These are phyloP conservation scores for Sparus aurata DNA, from an alignment of 2,797 vertebrate genomes.

Conservation along the genomic window DNA sequence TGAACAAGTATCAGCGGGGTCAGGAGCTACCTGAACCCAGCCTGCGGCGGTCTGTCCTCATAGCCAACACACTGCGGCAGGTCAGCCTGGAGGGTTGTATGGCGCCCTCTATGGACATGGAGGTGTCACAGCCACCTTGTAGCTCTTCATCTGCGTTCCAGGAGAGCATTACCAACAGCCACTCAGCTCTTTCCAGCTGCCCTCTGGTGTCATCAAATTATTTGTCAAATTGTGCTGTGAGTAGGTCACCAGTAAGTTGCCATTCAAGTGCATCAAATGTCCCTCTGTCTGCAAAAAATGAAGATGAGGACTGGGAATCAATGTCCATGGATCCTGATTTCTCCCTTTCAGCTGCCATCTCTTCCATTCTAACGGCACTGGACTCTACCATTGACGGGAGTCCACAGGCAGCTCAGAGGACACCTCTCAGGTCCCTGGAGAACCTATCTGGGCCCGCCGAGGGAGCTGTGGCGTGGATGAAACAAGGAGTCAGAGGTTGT, in stretches of 20 bases:
- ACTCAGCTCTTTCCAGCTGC: slow-evolving; percentile 1
- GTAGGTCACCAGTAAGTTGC: slow-evolving; percentile 12
- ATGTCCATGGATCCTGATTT: slow-evolving; percentile 86
- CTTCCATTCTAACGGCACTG: slow-evolving; percentile 85
- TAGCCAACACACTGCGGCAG: slow-evolving; percentile 89
- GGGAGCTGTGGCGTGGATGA: slow-evolving; percentile 23
- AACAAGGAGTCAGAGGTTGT: slow-evolving; percentile 46
- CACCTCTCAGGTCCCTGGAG: slow-evolving; percentile 79
- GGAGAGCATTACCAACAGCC: slow-evolving; percentile 16
- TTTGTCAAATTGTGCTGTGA: slow-evolving; percentile 11
- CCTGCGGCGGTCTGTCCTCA: slow-evolving; percentile 87
- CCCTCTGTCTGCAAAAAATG: slow-evolving; percentile 38
- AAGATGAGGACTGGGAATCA: slow-evolving; percentile 78
- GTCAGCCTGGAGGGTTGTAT: slow-evolving; percentile 73
- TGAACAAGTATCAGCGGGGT: slow-evolving; percentile 87
- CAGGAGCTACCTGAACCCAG: slow-evolving; percentile 86
- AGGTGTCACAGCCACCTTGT: background rate
- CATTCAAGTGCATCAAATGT: slow-evolving; percentile 17
- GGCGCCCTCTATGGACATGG: slow-evolving; percentile 3
- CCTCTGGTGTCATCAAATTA: slow-evolving; percentile 19
- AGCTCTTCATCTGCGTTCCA: slow-evolving; percentile 21
- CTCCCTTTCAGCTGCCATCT: slow-evolving; percentile 86
- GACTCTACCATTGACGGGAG: slow-evolving; percentile 76
- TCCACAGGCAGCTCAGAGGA: slow-evolving; percentile 59
- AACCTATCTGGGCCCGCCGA: slow-evolving; percentile 63